phyloP scores from a whole-genome alignment of 2,113 vertebrate species.

The Natator depressus region DNA sequence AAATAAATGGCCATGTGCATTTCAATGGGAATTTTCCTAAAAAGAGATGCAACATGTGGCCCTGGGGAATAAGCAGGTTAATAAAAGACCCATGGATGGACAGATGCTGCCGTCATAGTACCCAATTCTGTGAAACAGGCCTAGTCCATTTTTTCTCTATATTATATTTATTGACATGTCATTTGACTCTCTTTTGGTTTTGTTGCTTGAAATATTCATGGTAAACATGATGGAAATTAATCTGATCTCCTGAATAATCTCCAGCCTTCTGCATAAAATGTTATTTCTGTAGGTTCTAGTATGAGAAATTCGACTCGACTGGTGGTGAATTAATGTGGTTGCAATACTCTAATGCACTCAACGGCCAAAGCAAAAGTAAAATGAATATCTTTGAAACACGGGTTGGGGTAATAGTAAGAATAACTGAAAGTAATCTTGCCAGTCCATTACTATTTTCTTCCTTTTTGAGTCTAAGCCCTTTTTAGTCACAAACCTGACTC shows the following conservation, averaged over 20 bases:
- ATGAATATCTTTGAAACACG: neutral
- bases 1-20: neutral
- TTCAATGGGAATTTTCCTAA: neutral
- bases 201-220: rapidly evolving
- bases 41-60: neutral
- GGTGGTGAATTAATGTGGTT: rapidly evolving
- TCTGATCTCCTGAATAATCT: neutral
- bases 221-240: rapidly evolving
- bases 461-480: neutral
- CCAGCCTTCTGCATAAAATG: rapidly evolving
- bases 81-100: rapidly evolving
- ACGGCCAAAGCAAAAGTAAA: neutral
- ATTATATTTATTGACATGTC: rapidly evolving
- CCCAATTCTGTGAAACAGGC: rapidly evolving
- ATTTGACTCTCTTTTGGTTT: rapidly evolving
- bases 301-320: neutral
- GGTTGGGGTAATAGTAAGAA: neutral
- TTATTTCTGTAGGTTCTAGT: neutral
- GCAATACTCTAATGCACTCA: rapidly evolving
- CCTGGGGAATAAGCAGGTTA: neutral
- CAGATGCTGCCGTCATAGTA: neutral
- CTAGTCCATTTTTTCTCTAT: rapidly evolving
- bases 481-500: constrained; percentile 58
- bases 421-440: neutral
- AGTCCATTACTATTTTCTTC: neutral